Conservation (phyloP, 2,113 vertebrate species). For the Chamaea fasciata region DNA sequence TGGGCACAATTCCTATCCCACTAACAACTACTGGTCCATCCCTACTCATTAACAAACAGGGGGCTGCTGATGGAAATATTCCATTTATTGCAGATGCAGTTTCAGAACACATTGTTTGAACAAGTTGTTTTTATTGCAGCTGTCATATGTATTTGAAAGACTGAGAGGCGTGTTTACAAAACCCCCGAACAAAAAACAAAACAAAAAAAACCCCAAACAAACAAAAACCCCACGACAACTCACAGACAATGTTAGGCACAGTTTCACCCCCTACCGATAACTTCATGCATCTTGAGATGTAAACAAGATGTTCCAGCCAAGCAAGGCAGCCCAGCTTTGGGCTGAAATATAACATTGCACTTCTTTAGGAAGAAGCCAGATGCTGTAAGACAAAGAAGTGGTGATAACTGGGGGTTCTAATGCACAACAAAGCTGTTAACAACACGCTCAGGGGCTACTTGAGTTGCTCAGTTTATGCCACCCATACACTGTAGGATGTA, state of each 20-base stretch:
- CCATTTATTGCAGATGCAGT: conserved; percentile 93
- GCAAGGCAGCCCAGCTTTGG: conserved; percentile 35
- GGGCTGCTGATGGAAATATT: conserved; percentile 69
- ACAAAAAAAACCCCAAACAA: conserved; percentile 47
- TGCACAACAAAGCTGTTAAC: neutral
- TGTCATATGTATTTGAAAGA: conserved; percentile 76
- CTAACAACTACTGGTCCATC: neutral
- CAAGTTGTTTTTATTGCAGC: conserved; percentile 78
- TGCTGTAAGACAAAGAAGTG: neutral
- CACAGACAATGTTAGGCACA: conserved; percentile 77
- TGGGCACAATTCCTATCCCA: neutral
- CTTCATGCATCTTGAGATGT: conserved; percentile 47
- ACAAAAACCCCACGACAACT: conserved; percentile 59
- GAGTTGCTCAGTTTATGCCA: conserved; percentile 35
- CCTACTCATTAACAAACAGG: conserved; percentile 4
- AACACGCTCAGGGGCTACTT: neutral
- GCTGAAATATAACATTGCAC: neutral
- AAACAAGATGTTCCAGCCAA: conserved; percentile 62
- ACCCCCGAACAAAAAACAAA: conserved; percentile 39
- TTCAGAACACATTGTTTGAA: conserved; percentile 84
- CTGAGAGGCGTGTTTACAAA: conserved; percentile 73
- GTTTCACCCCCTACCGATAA: conserved; percentile 70
- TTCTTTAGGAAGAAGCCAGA: neutral
- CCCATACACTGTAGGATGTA: neutral
- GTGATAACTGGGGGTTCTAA: neutral